Percentiles rank a stretch among this genome's conserved stretches.
Evolutionary conservation across 2,113 vertebrate species (phyloP).

Genomic region (Elgaria multicarinata): DNA sequence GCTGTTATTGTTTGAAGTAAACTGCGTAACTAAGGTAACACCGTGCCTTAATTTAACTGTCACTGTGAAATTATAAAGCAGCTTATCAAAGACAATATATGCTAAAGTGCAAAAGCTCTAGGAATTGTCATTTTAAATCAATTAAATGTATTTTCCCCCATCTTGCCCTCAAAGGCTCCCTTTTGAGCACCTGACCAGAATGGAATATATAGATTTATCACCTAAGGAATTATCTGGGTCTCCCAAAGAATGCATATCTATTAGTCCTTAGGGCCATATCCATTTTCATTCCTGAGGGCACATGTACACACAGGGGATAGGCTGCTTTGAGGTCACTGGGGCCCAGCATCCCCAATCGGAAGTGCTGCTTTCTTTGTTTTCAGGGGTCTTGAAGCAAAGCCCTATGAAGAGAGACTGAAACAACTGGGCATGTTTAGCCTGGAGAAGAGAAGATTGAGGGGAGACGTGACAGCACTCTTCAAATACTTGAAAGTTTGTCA

Average conservation of each 20-base stretch:
- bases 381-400: no score
- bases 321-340: no score
- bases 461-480: no score
- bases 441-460: no score
- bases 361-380: no score
- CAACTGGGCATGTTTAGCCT: no score
- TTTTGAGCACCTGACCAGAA: background rate
- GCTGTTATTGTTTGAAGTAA: constrained; percentile 50
- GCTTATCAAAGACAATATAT: constrained; percentile 54
- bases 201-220: background rate
- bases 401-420: no score
- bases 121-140: constrained; percentile 58
- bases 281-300: no score
- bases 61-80: constrained; percentile 63
- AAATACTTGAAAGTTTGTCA: no score
- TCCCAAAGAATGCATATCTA: background rate
- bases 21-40: constrained; percentile 43
- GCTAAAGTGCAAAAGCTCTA: constrained; percentile 42
- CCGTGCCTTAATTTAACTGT: constrained; percentile 54
- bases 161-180: constrained; percentile 23
- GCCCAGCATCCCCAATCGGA: no score
- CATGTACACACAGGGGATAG: no score
- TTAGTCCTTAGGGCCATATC: background rate
- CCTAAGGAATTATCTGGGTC: background rate
- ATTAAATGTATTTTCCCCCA: constrained; percentile 48